Percentiles rank a stretch among this genome's conserved stretches.
phyloP scores from a whole-genome alignment of 1,140 invertebrate genomes.

The Ericerus pela region DNA sequence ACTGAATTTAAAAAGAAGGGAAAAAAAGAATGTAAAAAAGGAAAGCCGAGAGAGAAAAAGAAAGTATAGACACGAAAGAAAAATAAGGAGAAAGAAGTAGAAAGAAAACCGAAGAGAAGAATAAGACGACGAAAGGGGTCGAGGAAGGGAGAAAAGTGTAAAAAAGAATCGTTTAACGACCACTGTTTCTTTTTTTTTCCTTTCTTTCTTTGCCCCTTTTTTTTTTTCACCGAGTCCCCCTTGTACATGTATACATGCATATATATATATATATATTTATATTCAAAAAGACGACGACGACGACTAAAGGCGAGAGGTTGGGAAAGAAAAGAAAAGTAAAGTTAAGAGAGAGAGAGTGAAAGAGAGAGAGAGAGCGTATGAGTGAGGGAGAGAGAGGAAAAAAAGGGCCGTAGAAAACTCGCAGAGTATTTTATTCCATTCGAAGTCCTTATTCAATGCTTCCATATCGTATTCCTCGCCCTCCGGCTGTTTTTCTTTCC shows the following conservation, averaged over 20 bases:
- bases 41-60: too few relatives aligned
- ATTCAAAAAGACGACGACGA: neutral
- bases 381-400: neutral
- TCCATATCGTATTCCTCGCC: slow-evolving; percentile 9
- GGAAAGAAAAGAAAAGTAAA: too few relatives aligned
- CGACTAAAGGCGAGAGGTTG: too few relatives aligned
- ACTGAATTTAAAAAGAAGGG: too few relatives aligned
- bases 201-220: too few relatives aligned
- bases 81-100: neutral
- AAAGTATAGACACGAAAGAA: neutral
- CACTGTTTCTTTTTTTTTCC: slow-evolving; percentile 15
- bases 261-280: neutral
- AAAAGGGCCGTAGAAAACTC: slow-evolving; percentile 3
- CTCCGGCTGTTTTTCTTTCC: slow-evolving; percentile 8
- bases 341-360: too few relatives aligned
- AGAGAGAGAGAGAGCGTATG: too few relatives aligned
- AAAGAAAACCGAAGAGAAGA: neutral
- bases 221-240: neutral
- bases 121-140: slow-evolving; percentile 5
- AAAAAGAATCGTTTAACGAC: neutral
- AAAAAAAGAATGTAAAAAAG: too few relatives aligned
- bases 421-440: slow-evolving; percentile 9
- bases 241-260: neutral
- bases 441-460: slow-evolving; percentile 9
- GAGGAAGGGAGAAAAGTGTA: neutral